A percentile compares a stretch with the other conserved stretches of the same genome.
These are phyloP conservation scores for Erebia aethiops DNA, from an alignment of 2,888 invertebrate genomes.

Conservation along the genomic window DNA sequence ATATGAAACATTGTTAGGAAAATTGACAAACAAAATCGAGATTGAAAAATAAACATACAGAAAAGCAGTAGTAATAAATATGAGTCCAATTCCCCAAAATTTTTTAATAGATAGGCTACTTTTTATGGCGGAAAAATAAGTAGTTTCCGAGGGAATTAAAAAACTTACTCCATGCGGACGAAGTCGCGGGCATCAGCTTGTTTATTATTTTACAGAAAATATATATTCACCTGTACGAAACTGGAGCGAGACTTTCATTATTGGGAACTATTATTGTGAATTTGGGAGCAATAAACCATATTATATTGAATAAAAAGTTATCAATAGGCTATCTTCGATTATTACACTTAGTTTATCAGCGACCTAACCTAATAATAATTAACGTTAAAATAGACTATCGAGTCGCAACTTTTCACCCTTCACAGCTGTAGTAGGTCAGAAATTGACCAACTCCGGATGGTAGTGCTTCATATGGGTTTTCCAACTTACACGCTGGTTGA, in stretches of 20 bases:
- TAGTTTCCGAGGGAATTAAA: too few relatives aligned
- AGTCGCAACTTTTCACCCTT: background rate
- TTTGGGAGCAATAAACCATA: too few relatives aligned
- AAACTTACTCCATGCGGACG: too few relatives aligned
- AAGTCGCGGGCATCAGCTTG: too few relatives aligned
- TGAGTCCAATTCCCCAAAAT: too few relatives aligned
- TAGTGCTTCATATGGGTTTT: slow-evolving; percentile 68
- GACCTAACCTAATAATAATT: background rate
- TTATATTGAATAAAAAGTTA: too few relatives aligned
- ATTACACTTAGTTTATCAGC: background rate
- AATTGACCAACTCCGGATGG: slow-evolving; percentile 57
- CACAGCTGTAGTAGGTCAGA: slow-evolving; percentile 37
- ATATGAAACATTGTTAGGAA: background rate
- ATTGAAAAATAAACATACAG: background rate
- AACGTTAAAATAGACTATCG: background rate
- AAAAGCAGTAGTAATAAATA: background rate
- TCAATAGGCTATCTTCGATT: background rate
- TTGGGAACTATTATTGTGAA: too few relatives aligned
- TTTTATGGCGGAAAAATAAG: too few relatives aligned
- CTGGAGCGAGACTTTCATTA: too few relatives aligned
- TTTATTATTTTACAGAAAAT: too few relatives aligned
- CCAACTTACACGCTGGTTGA: slow-evolving; percentile 54
- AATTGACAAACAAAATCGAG: background rate
- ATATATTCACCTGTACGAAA: too few relatives aligned
- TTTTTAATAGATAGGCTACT: too few relatives aligned